Percentiles rank a stretch among this genome's conserved stretches.
These are phyloP conservation scores for Coturnix japonica DNA, from an alignment of 2,113 vertebrate genomes.

Conservation along the genomic window DNA sequence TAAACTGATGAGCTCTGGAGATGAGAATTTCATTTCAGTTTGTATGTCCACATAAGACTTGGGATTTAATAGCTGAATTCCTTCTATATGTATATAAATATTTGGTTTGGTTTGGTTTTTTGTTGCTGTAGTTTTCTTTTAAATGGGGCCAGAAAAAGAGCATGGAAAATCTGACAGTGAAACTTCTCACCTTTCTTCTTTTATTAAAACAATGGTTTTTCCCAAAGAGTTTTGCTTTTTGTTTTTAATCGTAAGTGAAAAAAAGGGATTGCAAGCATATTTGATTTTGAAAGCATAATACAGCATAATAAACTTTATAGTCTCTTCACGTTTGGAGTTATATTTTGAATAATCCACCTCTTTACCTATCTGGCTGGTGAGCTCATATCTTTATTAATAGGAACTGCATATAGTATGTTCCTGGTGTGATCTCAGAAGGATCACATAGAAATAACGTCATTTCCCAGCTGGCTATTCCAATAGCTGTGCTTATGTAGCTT, in stretches of 20 bases:
- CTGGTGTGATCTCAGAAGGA: neutral
- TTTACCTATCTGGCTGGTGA: neutral
- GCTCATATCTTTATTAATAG: neutral
- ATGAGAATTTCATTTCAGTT: neutral
- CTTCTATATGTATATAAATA: neutral
- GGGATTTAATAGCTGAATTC: neutral
- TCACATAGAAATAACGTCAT: neutral
- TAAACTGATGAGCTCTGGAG: neutral
- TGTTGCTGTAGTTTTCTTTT: neutral
- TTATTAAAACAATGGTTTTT: neutral
- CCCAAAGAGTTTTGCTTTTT: neutral
- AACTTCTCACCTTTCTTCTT: neutral
- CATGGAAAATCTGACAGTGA: neutral
- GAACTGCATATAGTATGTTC: neutral
- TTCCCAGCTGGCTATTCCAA: neutral
- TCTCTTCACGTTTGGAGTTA: neutral
- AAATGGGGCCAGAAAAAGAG: neutral
- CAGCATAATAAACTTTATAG: neutral
- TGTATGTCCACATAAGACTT: neutral
- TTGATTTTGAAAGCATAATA: neutral
- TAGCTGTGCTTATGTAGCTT: neutral
- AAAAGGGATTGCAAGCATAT: neutral
- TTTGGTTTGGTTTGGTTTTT: no score
- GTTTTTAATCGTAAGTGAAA: neutral
- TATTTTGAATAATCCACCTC: neutral